Percentiles rank a stretch among this genome's conserved stretches.
Evolutionary conservation across 2,888 invertebrate genomes (phyloP).

Genomic region (Oxystoma pomonae): DNA sequence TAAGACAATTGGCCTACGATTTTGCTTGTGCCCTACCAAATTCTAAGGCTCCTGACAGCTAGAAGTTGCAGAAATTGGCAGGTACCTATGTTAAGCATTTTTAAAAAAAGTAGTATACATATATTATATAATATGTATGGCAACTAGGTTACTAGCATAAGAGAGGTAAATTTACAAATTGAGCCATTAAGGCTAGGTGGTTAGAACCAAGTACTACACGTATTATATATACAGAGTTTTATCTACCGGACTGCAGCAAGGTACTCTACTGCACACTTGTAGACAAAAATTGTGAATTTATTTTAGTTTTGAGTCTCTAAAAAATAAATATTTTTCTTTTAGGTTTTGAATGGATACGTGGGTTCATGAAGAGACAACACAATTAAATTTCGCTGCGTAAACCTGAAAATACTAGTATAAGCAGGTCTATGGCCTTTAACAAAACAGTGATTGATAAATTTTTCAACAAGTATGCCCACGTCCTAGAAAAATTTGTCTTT

Average conservation of each 20-base stretch:
- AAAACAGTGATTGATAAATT: constrained; percentile 28
- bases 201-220: too few relatives aligned
- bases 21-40: constrained; percentile 5
- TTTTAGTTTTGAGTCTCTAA: background rate
- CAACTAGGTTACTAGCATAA: too few relatives aligned
- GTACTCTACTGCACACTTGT: too few relatives aligned
- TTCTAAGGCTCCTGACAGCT: constrained; percentile 10
- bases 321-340: constrained; percentile 2
- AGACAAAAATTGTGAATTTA: background rate
- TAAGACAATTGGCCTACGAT: constrained; percentile 12
- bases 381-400: constrained; percentile 20
- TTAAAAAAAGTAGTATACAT: too few relatives aligned
- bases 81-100: background rate
- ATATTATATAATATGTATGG: too few relatives aligned
- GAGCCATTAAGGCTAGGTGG: too few relatives aligned
- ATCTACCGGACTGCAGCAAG: too few relatives aligned
- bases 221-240: too few relatives aligned
- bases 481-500: constrained; percentile 17
- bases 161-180: too few relatives aligned
- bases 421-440: constrained; percentile 31
- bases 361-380: constrained; percentile 9
- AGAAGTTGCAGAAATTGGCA: constrained; percentile 12
- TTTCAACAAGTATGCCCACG: constrained; percentile 25
- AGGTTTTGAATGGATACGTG: constrained; percentile 17
- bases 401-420: constrained; percentile 32